Evolutionary conservation across 2,113 vertebrate genomes (phyloP), one percentile per base, ranked within the genome.

Genomic region (Malurus elegans): DNA sequence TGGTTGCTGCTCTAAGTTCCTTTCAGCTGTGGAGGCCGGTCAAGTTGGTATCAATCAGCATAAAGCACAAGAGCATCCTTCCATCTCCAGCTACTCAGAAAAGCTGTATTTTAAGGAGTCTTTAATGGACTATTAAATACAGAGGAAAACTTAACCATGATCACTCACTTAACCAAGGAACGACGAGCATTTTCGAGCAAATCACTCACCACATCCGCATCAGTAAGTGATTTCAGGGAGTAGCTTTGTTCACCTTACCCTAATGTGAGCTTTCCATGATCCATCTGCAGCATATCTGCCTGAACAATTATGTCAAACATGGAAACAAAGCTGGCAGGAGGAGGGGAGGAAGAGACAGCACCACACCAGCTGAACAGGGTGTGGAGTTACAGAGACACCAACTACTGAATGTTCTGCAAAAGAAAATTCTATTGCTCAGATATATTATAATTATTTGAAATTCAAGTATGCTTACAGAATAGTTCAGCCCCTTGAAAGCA

Each of bases 51-150:
- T 36, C 54, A n/a, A 48, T 80, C 73, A 90, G 32, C 66, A 85
- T 38, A 69, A 82, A 82, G 53, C 74, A 56, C n/a, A 75, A 50
- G 53, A 75, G 15, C 34, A 25, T 45, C 53, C 50, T 65, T 73
- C 71, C 62, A 40, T 14, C 74, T 34, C 21, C 28, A 36, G 47
- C 36, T 47, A 62, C 85, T 83, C 79, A 70, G 31, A 32, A 83
- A 56, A 83, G 64, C 42, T 50, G 16, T 21, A 71, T 71, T 66
- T 84, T 60, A 78, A 65, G 61, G 66, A 61, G 72, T 61, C 83
- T 87, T 92, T 93, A 93, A 93, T 83, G 79, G 86, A 86, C 83
- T 94, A 29, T 89, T 90, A 96, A 92, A 80, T 60, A 76, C 58
- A 44, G 67, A 82, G 34, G 36, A 66, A 90, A 92, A 86, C 56